These are phyloP conservation scores for Myanophis thanlyinensis DNA, from an alignment of 2,113 vertebrate species.

Conservation along the genomic window DNA sequence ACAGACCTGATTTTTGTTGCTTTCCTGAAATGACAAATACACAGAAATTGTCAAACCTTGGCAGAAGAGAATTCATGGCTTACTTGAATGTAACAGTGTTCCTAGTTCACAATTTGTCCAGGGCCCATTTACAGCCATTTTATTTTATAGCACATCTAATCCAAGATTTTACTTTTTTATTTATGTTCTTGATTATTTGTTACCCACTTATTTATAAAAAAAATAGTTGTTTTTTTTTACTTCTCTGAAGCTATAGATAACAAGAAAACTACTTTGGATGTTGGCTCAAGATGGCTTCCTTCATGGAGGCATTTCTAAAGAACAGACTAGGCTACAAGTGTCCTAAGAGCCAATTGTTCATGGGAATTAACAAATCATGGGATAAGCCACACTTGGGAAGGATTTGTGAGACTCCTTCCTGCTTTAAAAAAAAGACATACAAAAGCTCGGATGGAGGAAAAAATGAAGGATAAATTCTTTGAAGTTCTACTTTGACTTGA, in stretches of 20 bases:
- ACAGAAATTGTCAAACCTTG: background rate
- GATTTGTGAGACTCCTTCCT: background rate
- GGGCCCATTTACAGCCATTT: background rate
- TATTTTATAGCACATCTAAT: background rate
- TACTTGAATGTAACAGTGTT: background rate
- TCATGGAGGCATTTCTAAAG: constrained; percentile 17
- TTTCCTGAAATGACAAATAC: background rate
- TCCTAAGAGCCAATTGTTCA: constrained; percentile 12
- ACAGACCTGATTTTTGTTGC: background rate
- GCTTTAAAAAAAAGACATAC: background rate
- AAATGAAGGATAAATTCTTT: background rate
- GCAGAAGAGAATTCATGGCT: background rate
- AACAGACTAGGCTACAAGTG: constrained; percentile 16
- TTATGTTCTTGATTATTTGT: background rate
- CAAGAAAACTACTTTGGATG: constrained; percentile 26
- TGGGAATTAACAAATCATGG: background rate
- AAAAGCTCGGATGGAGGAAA: background rate
- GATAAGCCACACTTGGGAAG: background rate
- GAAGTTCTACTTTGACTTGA: background rate
- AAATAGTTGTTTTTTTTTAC: background rate
- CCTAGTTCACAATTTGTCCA: background rate
- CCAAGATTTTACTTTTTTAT: background rate
- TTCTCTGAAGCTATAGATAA: background rate
- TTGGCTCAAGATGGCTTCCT: background rate
- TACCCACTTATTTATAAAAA: background rate